Evolutionary conservation across 2,797 vertebrate species (phyloP), one percentile per base, ranked within the genome.

Genomic region (Tragelaphus eurycerus): DNA sequence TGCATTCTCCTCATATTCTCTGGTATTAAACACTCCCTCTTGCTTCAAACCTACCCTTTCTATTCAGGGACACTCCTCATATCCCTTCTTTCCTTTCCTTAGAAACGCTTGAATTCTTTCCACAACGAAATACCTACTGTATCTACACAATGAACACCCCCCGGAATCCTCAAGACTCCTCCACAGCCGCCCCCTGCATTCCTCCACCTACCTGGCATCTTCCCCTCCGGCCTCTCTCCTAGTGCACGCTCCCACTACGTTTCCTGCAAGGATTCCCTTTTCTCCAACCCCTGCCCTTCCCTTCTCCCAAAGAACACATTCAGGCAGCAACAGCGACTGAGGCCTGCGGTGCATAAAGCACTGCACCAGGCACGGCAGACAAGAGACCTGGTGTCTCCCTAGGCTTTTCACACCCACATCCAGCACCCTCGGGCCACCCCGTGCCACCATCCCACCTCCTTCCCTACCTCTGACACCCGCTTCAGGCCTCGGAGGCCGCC

Each of bases 261-360:
- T 86, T 85, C 96, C 92, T 64, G 94, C 96, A 93, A 71, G 93
- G 96, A 95, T 60, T 93, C 94, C 87, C 93, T 93, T 90, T 91
- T 83, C 97, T 95, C 91, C 94, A 95, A 71, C 83, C 83, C 92
- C 81, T 93, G 94, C 97, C 95, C 96, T 96, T 94, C 95, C 97
- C 96, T 86, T 81, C 90, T 95, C 76, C 90, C 90, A 15, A 60
- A 96, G 97, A 94, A 89, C 97, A 90, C 94, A 67, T 71, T 59
- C 83, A 1, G 91, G 93, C 96, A 90, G 97, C 96, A 50, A 23
- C 94, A 50, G 95, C 1, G 96, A 76, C 96, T 29, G 96, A 91
- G 97, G 98, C 97, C 98, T 98, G 97, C 97, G 90, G 86, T 96
- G 94, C 97, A 97, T 78, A 96, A 97, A 93, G 93, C 96, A 88